Evolutionary conservation across 2,113 vertebrate genomes (phyloP), one percentile per base, ranked within the genome.

Genomic region (Clarias macrocephalus): DNA sequence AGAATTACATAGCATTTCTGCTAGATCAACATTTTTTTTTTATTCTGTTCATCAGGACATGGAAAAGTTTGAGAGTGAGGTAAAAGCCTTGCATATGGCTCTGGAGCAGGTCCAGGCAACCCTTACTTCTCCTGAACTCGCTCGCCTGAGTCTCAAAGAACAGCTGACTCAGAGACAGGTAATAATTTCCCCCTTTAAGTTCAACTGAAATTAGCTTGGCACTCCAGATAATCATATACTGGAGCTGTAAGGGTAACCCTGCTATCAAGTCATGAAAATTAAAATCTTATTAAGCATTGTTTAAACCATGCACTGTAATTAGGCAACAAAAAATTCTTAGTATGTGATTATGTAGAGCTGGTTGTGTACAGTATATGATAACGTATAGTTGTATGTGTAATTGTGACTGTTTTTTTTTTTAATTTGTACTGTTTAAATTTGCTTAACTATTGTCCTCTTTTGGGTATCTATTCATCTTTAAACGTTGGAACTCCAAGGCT

Each of bases 141-240:
- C 97, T 16, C 96, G 96, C 19, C 94, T 99, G 68, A 99, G 96
- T 90, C 96, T 99, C 87, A 98, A 98, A 90, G 98, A 99, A 82
- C 98, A 99, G 0, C 96, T 99, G 81, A 96, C 95, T 85, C 97
- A 98, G 89, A 95, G 98, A 95, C 98, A 99, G 96, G 98, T 99
- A 93, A 59, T 11, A 21, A 54, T 76, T 76, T 2, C 66, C 21
- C 11, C 16, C 19, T 2, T 57, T 25, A 57, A 28, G 7, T 54
- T 28, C 21, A 33, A 8, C 10, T 7, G 33, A 19, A 52, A 66
- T 28, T 19, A 23, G 25, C 18, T 33, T 80, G n/a, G n/a, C 70
- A 54, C 59, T 80, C 12, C 15, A 79, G 76, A 19, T 79, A 16
- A 19, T 57, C 3, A 30, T 19, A 19, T 37, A 75, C 11, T 70